Base-by-base conservation (phyloP, 2,888 invertebrate species). In the Imbricaverruca yamaguchii region DNA sequence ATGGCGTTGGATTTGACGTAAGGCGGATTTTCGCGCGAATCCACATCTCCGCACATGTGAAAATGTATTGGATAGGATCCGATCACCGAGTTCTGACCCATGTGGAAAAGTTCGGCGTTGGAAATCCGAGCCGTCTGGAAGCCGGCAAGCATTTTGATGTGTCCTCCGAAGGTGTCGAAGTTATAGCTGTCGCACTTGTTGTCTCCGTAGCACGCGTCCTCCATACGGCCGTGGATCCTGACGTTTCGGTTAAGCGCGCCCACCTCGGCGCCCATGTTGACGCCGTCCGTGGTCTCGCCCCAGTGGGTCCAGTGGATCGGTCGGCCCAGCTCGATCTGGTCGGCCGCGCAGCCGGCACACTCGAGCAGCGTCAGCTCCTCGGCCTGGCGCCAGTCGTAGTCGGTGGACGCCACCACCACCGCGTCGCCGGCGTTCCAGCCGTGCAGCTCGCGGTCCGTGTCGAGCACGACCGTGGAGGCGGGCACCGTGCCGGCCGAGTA, bases 281-380 rank as follows among this genome's bases (percentile, higher is more conserved):
- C 78, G 6, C 79, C 79, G 25, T 79, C 79, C n/a, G 79, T 79
- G n/a, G 79, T 79, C 79, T 78, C 79, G 23, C 79, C 79, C 79
- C 57, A 57, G 57, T 79, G 79, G 3, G 79, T 57, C 9, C 7
- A 57, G 11, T 1, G 23, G 15, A 79, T 13, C 23, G 79, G 79
- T 25, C 57, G 11, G 23, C 57, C 57, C 23, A 79, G 12, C 23
- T n/a, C 23, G 79, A 79, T 25, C 79, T 79, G 23, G 56, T 6
- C 18, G 13, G 13, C 4, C 11, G n/a, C 10, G 59, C 79, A 79
- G 12, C 23, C 57, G 6, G 57, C 21, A 25, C 79, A 79, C 57
- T 56, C 79, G 23, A 25, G 79, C 23, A 79, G 57, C 15, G 57
- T 78, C 23, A 57, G 23, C 25, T 79, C 79, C 25, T 79, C 79